These are phyloP conservation scores for Malachius bipustulatus DNA, from an alignment of 2,888 invertebrate species.

Conservation along the genomic window DNA sequence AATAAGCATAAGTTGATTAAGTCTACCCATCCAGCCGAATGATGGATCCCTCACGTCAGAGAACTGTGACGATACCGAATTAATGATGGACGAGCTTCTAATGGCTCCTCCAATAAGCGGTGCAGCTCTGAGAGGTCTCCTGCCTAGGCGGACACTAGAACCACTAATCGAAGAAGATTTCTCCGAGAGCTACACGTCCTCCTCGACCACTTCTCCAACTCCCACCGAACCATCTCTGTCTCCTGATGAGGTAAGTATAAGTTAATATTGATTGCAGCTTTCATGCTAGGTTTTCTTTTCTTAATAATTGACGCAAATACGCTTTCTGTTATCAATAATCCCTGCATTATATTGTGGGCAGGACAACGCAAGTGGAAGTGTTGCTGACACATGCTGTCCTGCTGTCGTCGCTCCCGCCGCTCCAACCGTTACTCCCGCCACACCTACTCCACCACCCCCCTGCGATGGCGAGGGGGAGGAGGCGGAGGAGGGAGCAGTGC, in stretches of 20 bases:
- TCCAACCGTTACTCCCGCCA: constrained; percentile 22
- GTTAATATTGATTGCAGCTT: background rate
- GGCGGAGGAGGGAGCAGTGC: constrained; percentile 43
- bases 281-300: background rate
- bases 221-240: constrained; percentile 31
- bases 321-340: constrained; percentile 7
- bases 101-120: constrained; percentile 70
- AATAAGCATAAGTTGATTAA: too few relatives aligned
- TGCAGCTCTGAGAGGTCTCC: constrained; percentile 54
- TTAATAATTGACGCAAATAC: too few relatives aligned
- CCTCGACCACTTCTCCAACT: constrained; percentile 28
- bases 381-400: constrained; percentile 43
- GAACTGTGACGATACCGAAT: constrained; percentile 64
- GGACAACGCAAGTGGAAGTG: constrained; percentile 40
- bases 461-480: constrained; percentile 14
- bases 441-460: constrained; percentile 34
- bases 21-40: too few relatives aligned
- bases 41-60: constrained; percentile 44
- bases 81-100: constrained; percentile 70
- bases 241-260: constrained; percentile 36
- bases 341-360: constrained; percentile 36
- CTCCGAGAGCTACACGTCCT: constrained; percentile 49
- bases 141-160: constrained; percentile 66
- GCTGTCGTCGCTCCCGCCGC: constrained; percentile 29
- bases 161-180: constrained; percentile 74